A percentile compares a stretch with the other conserved stretches of the same genome.
Evolutionary conservation across 2,888 invertebrate species (phyloP).

Genomic region (Sisyra nigra): DNA sequence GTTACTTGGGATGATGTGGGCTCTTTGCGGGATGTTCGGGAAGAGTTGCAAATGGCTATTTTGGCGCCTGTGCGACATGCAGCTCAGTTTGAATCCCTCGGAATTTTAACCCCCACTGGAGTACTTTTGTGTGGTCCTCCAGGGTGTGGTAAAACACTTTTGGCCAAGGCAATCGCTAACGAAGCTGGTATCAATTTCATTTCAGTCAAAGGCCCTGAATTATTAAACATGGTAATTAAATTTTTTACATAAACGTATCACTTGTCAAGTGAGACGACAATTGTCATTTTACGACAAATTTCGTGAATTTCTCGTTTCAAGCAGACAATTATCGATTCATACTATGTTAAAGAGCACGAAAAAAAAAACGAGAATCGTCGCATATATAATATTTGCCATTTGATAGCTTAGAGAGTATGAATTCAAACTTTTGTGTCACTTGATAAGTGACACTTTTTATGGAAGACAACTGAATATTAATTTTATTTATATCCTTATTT

Average conservation of each 20-base stretch:
- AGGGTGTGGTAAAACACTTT: conserved; percentile 87
- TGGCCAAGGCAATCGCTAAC: conserved; percentile 97
- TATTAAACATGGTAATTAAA: conserved; percentile 77
- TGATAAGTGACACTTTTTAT: too few species aligned
- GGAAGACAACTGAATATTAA: conserved; percentile 3
- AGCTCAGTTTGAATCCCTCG: conserved; percentile 60
- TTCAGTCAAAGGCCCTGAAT: conserved; percentile 95
- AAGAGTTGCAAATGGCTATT: conserved; percentile 81
- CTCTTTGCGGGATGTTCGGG: conserved; percentile 70
- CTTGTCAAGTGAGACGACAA: too few species aligned
- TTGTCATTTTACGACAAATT: too few species aligned
- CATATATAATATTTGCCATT: neutral
- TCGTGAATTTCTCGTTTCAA: too few species aligned
- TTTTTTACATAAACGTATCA: neutral
- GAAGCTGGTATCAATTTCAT: conserved; percentile 98
- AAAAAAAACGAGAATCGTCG: too few species aligned
- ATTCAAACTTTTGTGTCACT: too few species aligned
- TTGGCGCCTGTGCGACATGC: conserved; percentile 83
- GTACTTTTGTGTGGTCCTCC: conserved; percentile 93
- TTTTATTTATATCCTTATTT: conserved; percentile 11
- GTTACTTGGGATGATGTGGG: conserved; percentile 96
- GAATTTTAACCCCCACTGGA: conserved; percentile 70
- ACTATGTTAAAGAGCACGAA: too few species aligned
- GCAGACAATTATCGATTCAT: too few species aligned
- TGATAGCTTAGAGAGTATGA: too few species aligned